phyloP scores from a whole-genome alignment of 2,888 invertebrate species.

The Heterodera filipjevi region DNA sequence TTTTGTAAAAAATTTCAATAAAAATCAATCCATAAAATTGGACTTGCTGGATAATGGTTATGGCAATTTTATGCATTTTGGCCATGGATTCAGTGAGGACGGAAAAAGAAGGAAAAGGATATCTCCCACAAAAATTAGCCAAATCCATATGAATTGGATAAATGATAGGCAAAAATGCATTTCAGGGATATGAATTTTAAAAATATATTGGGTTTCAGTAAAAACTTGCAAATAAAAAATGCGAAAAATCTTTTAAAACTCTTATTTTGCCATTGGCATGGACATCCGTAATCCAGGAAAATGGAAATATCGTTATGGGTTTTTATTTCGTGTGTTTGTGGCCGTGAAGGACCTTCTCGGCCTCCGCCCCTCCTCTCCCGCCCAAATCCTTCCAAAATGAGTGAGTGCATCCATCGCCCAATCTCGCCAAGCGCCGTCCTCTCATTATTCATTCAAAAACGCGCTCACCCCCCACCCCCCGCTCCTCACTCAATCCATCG shows the following conservation, averaged over 20 bases:
- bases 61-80: neutral
- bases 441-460: conserved; percentile 9
- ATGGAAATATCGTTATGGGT: neutral
- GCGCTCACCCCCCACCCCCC: neutral
- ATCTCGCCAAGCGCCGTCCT: neutral
- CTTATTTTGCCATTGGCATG: neutral
- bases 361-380: neutral
- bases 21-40: neutral
- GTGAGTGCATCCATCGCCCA: neutral
- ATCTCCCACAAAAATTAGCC: neutral
- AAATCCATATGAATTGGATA: neutral
- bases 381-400: neutral
- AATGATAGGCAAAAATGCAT: neutral
- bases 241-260: too few relatives aligned
- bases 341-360: neutral
- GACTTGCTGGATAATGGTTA: neutral
- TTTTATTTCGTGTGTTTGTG: neutral
- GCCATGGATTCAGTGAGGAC: neutral
- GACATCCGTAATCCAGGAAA: neutral
- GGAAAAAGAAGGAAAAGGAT: neutral
- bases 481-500: too few relatives aligned
- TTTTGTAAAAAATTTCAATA: too few relatives aligned
- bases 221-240: too few relatives aligned
- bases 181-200: too few relatives aligned
- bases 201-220: too few relatives aligned